Evolutionary conservation across 1,140 invertebrate genomes (phyloP), one percentile per base, ranked within the genome.

Genomic region (Cydia fagiglandana): DNA sequence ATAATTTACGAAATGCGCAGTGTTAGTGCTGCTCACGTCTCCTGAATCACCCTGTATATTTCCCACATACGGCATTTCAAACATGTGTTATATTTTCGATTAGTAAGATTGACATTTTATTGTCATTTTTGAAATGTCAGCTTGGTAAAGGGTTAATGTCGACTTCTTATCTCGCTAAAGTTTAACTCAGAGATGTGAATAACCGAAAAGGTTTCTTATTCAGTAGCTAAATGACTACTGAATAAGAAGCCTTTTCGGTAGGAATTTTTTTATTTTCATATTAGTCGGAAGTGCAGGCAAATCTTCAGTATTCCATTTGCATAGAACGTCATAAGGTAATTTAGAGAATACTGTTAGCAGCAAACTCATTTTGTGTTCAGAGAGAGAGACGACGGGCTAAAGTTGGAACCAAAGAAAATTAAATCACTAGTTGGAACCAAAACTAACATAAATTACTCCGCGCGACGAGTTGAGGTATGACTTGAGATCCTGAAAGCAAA

Each of bases 381-480:
- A 83, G 10, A 95, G 10, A 95, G 82, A 17, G 88, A 73, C 2
- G 87, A 83, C 15, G 93, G 88, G 20, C 88, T 89, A 0, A 94
- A 78, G 66, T 93, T 94, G 3, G 94, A 93, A 3, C 95, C 95
- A 76, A 96, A 88, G n/a, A n/a, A n/a, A n/a, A n/a, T n/a, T n/a
- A n/a, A n/a, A n/a, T n/a, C n/a, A n/a, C n/a, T n/a, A 78, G 66
- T 93, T 94, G 3, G 94, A 93, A 3, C 95, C 95, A 76, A 96
- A 88, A 81, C 94, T 95, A 78, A 96, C 94, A 74, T 95, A 94
- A 50, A 96, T 93, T 2, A 94, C 93, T 2, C 95, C 95, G 34
- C 94, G 82, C 20, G 93, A 85, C 10, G 93, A 88, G 38, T 94
- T 92, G 12, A 95, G 76, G 73, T 93, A 94, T 9, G 92, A 79